phyloP scores from a whole-genome alignment of 2,797 vertebrate genomes.

The Cetoscarus ocellatus region DNA sequence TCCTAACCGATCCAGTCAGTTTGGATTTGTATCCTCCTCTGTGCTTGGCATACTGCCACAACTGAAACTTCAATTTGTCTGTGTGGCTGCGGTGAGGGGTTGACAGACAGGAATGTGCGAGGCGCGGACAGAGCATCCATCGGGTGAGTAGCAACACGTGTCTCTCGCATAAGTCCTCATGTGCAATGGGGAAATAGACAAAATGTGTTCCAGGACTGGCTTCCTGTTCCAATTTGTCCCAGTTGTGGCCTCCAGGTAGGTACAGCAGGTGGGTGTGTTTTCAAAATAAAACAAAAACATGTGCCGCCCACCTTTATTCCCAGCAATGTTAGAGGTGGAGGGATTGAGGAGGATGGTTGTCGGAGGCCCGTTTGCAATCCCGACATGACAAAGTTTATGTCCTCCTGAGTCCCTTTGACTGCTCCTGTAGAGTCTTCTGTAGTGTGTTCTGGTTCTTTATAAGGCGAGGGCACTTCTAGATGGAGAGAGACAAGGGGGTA shows the following conservation, averaged over 20 bases:
- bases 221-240: conserved; percentile 20
- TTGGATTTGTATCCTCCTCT: conserved; percentile 51
- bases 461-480: conserved; percentile 64
- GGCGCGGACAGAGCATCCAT: conserved; percentile 63
- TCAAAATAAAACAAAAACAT: conserved; percentile 22
- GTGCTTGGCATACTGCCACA: conserved; percentile 49
- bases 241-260: conserved; percentile 35
- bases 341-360: conserved; percentile 51
- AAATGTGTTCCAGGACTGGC: conserved; percentile 24
- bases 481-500: conserved; percentile 57
- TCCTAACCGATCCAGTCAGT: conserved; percentile 74
- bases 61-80: conserved; percentile 51
- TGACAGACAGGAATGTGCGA: conserved; percentile 66
- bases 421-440: conserved; percentile 55
- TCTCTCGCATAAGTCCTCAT: conserved; percentile 55
- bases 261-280: conserved; percentile 42
- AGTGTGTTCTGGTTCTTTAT: conserved; percentile 53
- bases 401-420: conserved; percentile 60
- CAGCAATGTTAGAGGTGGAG: conserved; percentile 39
- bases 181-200: conserved; percentile 64
- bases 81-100: conserved; percentile 29
- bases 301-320: conserved; percentile 29
- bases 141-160: conserved; percentile 50
- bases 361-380: conserved; percentile 59
- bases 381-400: conserved; percentile 44